Percentiles rank a stretch among this genome's conserved stretches.
phyloP scores from a whole-genome alignment of 2,888 invertebrate species.

The Spilosoma lubricipeda region DNA sequence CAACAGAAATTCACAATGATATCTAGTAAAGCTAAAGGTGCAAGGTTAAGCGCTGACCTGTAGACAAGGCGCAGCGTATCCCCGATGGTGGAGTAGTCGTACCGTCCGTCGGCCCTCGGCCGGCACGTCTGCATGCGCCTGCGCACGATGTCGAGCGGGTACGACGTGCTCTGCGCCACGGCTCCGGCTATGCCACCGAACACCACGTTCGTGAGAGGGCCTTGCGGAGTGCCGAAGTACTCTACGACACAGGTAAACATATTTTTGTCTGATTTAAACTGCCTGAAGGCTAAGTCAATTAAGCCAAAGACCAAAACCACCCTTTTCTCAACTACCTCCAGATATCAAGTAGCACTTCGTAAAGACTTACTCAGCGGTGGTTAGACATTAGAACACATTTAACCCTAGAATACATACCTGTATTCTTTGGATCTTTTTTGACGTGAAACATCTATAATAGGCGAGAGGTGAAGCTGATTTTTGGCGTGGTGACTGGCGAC shows the following conservation, averaged over 20 bases:
- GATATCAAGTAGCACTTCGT: no score
- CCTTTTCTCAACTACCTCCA: no score
- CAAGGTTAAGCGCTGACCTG: constrained; percentile 81
- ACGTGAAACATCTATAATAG: no score
- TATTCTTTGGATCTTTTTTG: no score
- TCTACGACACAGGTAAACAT: constrained; percentile 54
- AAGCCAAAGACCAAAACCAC: no score
- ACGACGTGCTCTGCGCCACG: constrained; percentile 97
- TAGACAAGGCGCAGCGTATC: constrained; percentile 90
- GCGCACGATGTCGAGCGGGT: constrained; percentile 97
- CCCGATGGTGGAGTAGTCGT: constrained; percentile 87
- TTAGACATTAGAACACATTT: background rate
- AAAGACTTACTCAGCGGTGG: no score
- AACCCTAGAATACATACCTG: no score
- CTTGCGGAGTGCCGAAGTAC: constrained; percentile 63
- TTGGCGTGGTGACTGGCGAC: no score
- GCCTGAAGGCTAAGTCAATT: no score
- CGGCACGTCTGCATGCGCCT: constrained; percentile 88
- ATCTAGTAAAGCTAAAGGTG: background rate
- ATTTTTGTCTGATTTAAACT: no score
- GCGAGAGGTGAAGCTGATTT: no score
- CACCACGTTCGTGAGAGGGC: constrained; percentile 88
- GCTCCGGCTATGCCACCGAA: constrained; percentile 97
- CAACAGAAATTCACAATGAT: background rate
- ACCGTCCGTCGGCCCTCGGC: constrained; percentile 72